Conservation (phyloP, 2,113 vertebrate genomes). For the Rhegmatorhina hoffmannsi region DNA sequence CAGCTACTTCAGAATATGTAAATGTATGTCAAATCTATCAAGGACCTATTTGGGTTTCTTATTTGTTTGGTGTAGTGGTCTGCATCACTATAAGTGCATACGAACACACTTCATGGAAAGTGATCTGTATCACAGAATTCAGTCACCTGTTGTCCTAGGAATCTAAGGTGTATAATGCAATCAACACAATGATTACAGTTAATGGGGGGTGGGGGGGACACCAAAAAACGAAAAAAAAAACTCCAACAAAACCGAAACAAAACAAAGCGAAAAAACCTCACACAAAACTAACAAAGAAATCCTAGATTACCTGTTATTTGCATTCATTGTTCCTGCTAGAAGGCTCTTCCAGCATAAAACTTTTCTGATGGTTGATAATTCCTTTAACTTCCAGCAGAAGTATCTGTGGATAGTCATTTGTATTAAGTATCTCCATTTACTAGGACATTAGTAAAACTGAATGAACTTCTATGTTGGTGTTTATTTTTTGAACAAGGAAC, state of each 20-base stretch:
- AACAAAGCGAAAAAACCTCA: neutral
- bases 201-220: neutral
- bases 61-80: neutral
- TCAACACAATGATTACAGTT: neutral
- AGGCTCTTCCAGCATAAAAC: neutral
- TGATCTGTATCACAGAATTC: neutral
- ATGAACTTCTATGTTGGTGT: rapidly evolving
- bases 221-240: too few relatives aligned
- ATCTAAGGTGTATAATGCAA: neutral
- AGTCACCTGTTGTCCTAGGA: neutral
- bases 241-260: neutral
- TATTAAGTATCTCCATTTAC: neutral
- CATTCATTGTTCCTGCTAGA: neutral
- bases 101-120: neutral
- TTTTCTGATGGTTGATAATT: neutral
- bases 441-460: neutral
- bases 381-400: neutral
- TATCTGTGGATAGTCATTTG: neutral
- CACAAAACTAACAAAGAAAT: neutral
- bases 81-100: neutral
- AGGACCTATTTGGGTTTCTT: neutral
- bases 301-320: neutral
- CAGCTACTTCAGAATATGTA: neutral
- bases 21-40: neutral
- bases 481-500: neutral